Conservation (phyloP, 2,797 vertebrate species). For the Esox lucius region DNA sequence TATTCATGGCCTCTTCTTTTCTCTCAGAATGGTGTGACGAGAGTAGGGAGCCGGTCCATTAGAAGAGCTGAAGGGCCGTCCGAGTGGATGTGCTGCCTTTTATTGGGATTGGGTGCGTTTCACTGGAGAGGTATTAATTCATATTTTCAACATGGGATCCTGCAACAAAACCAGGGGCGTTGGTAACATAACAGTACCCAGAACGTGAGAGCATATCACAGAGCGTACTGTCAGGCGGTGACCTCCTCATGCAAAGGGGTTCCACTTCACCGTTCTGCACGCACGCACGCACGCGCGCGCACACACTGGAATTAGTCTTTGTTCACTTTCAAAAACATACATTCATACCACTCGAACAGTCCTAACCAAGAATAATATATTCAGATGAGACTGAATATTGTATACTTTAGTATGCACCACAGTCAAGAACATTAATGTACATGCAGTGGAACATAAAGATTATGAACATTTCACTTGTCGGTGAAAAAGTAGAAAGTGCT, state of each 20-base stretch:
- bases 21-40: constrained; percentile 64
- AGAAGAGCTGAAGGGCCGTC: constrained; percentile 77
- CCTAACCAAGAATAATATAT: constrained; percentile 1
- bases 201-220: constrained; percentile 49
- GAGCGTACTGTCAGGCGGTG: constrained; percentile 52
- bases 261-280: constrained; percentile 66
- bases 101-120: constrained; percentile 70
- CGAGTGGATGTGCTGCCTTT: constrained; percentile 64
- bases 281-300: constrained; percentile 54
- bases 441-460: neutral
- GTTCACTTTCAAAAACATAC: constrained; percentile 38
- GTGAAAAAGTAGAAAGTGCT: neutral
- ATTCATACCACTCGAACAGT: constrained; percentile 31
- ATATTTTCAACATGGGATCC: constrained; percentile 69
- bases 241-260: constrained; percentile 58
- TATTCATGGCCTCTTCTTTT: constrained; percentile 79
- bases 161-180: constrained; percentile 68
- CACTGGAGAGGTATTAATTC: constrained; percentile 72
- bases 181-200: constrained; percentile 57
- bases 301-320: constrained; percentile 62
- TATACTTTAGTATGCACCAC: neutral
- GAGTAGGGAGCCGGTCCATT: constrained; percentile 78
- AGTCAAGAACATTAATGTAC: neutral
- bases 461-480: neutral
- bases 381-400: neutral